A percentile compares a stretch with the other conserved stretches of the same genome.
Conservation (phyloP, 2,888 invertebrate genomes). For the Cosmorhoe ocellata region DNA sequence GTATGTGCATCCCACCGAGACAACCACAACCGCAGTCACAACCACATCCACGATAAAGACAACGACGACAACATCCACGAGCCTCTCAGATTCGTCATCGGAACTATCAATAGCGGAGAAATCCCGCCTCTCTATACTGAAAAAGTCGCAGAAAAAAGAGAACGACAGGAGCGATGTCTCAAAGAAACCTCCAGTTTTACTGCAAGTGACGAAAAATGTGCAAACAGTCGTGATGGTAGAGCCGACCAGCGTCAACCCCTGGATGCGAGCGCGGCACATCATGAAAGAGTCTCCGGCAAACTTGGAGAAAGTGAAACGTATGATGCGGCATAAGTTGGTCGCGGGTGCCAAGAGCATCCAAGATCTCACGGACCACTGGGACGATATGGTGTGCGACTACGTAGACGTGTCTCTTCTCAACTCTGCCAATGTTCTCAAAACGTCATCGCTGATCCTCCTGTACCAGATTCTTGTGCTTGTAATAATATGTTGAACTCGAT, state of each 20-base stretch:
- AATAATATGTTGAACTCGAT: not conserved
- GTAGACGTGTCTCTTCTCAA: constrained; percentile 53
- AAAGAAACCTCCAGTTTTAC: constrained; percentile 64
- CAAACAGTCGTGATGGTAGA: constrained; percentile 66
- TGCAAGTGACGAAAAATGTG: constrained; percentile 57
- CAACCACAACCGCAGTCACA: not conserved
- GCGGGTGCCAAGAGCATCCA: constrained; percentile 55
- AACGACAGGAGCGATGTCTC: constrained; percentile 38
- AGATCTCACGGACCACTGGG: constrained; percentile 71
- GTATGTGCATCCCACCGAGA: too few relatives aligned
- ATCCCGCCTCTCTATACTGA: constrained; percentile 66
- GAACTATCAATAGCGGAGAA: constrained; percentile 63
- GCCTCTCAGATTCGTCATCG: not conserved
- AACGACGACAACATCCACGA: constrained; percentile 9
- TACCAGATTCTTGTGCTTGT: not conserved
- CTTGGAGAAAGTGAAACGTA: constrained; percentile 52
- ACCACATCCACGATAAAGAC: constrained; percentile 3
- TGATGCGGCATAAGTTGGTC: constrained; percentile 66
- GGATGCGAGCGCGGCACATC: constrained; percentile 45
- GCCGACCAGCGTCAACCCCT: constrained; percentile 42
- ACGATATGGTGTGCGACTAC: constrained; percentile 69
- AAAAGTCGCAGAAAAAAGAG: constrained; percentile 62
- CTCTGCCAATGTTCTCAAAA: not conserved
- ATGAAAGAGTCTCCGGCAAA: constrained; percentile 52
- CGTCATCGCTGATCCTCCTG: not conserved